Evolutionary conservation across 1,140 invertebrate species (phyloP).

Genomic region (Heterodera carotae): DNA sequence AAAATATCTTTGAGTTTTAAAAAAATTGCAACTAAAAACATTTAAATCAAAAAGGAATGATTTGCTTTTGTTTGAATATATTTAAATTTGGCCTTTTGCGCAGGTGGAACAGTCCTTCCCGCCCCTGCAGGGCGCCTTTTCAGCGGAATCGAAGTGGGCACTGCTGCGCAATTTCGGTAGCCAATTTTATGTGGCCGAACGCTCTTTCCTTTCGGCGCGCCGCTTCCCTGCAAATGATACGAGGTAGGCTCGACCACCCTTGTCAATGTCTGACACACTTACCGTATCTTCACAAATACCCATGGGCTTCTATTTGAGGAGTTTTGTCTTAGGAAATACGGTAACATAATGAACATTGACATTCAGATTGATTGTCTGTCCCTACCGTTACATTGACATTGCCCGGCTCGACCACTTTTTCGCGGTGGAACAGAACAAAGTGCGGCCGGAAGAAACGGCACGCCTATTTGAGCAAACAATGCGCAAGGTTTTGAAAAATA

Average conservation of each 20-base stretch:
- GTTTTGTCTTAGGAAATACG: no score
- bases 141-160: slow-evolving; percentile 26
- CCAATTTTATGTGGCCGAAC: slow-evolving; percentile 34
- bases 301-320: no score
- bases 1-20: no score
- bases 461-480: slow-evolving; percentile 35
- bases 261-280: slow-evolving; percentile 8
- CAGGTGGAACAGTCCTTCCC: slow-evolving; percentile 15
- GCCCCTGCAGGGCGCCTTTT: slow-evolving; percentile 14
- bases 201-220: slow-evolving; percentile 3
- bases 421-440: slow-evolving; percentile 40
- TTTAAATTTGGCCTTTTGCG: background rate
- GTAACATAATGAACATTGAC: no score
- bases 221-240: slow-evolving; percentile 36
- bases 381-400: slow-evolving; percentile 32
- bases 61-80: slow-evolving; percentile 8
- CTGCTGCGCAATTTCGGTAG: slow-evolving; percentile 46
- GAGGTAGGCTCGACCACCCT: slow-evolving; percentile 16
- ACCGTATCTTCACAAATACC: background rate
- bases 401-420: slow-evolving; percentile 32
- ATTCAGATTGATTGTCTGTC: slow-evolving; percentile 30
- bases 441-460: slow-evolving; percentile 33
- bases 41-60: no score
- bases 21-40: no score
- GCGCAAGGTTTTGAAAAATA: background rate